phyloP scores from a whole-genome alignment of 2,113 vertebrate genomes.

The Solea senegalensis region DNA sequence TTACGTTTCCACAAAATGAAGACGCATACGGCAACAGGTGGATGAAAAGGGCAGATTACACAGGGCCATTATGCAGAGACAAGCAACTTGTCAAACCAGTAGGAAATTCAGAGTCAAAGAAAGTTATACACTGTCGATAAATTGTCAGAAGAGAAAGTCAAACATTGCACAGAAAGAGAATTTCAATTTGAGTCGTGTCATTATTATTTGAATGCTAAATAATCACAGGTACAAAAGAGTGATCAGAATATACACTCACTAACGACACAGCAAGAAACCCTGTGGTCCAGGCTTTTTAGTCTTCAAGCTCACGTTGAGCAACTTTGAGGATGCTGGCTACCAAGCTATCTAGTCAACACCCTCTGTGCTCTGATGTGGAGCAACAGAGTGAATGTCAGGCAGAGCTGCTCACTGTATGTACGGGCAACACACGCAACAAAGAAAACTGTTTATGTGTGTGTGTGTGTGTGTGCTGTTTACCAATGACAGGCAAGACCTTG shows the following conservation, averaged over 20 bases:
- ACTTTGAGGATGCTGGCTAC: constrained; percentile 46
- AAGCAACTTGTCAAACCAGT: too few relatives aligned
- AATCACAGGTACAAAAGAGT: background rate
- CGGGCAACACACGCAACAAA: background rate
- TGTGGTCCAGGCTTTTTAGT: constrained; percentile 16
- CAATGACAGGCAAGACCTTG: constrained; percentile 9
- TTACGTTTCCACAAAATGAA: background rate
- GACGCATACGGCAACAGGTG: background rate
- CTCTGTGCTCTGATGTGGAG: constrained; percentile 48
- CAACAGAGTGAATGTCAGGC: constrained; percentile 49
- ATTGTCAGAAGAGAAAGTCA: too few relatives aligned
- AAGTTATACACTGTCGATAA: too few relatives aligned
- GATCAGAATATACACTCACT: constrained; percentile 1
- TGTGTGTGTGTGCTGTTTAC: constrained; percentile 20
- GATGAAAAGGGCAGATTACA: too few relatives aligned
- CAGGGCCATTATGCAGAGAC: too few relatives aligned
- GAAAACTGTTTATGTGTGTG: constrained; percentile 17
- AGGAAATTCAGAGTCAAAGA: too few relatives aligned
- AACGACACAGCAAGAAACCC: background rate
- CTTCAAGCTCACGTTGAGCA: constrained; percentile 31
- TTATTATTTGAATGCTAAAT: constrained; percentile 7
- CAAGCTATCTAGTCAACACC: constrained; percentile 31
- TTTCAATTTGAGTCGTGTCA: background rate
- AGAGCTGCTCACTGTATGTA: constrained; percentile 35
- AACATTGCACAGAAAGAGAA: background rate